Evolutionary conservation across 2,888 invertebrate species (phyloP), one percentile per base, ranked within the genome.

Genomic region (Horisme vitalbata): DNA sequence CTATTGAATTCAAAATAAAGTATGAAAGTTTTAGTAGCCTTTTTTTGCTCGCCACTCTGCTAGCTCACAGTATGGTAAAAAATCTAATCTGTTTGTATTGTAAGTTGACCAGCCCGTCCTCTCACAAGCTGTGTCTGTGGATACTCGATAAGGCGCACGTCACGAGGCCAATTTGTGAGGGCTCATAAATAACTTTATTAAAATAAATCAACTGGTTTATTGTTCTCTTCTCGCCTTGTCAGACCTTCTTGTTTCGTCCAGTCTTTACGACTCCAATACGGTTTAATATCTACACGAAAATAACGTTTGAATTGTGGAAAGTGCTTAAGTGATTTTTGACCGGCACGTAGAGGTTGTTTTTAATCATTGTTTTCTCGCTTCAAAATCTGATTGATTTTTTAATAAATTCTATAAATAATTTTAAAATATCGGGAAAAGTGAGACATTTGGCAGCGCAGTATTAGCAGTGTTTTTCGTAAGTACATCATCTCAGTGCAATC

Each of bases 131-230:
- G 38, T 36, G 39, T 13, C 48, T 44, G 45, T 49, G 51, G 75
- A 75, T 75, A 71, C 73, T 79, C 80, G 83, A 85, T 84, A 84
- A 81, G 75, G 70, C 70, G 54, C 76, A 73, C 71, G 81, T 79
- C 83, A 79, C 75, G 75, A 75, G 79, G 71, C 79, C 85, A 86
- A 87, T 87, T 85, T 86, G 87, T 85, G 75, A 75, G 71, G 65
- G 75, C 69, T 73, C 82, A 86, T 88, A 87, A 86, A 87, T 87
- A 83, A 85, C 72, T 83, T 84, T 84, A 87, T 86, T 85, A 84
- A 83, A 83, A 87, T 87, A 87, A 87, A 87, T 87, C 86, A 86
- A 74, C 63, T 62, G 63, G 69, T 83, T 84, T 86, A 87, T 86
- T 87, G 84, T 86, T 87, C 81, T 81, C 76, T 81, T 84, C 83